phyloP scores from a whole-genome alignment of 2,888 invertebrate genomes.

The Prenolepis imparis region DNA sequence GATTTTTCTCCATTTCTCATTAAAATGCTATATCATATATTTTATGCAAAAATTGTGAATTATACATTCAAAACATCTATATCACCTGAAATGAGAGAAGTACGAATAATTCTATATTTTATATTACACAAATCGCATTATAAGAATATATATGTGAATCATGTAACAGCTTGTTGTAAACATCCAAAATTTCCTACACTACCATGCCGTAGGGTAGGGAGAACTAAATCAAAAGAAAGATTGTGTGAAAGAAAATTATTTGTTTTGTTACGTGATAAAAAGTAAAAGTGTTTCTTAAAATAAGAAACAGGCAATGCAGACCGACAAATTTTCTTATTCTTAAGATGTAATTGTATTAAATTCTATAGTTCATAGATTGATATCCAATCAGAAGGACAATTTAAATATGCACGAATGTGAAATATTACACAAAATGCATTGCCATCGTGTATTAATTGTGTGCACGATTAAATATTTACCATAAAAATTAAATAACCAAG shows the following conservation, averaged over 20 bases:
- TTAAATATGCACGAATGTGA: background rate
- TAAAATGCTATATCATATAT: conserved; percentile 63
- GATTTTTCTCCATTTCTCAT: conserved; percentile 56
- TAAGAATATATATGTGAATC: conserved; percentile 71
- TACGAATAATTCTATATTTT: conserved; percentile 66
- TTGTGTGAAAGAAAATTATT: conserved; percentile 39
- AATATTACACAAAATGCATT: conserved; percentile 52
- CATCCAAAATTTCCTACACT: conserved; percentile 63
- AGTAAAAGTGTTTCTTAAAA: conserved; percentile 31
- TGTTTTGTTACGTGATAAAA: conserved; percentile 64
- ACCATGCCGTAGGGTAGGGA: conserved; percentile 63
- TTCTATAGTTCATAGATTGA: conserved; percentile 15
- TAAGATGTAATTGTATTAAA: background rate
- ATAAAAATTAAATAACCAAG: conserved; percentile 23
- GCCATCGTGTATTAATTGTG: background rate
- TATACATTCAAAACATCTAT: conserved; percentile 70
- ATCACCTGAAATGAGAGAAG: conserved; percentile 72
- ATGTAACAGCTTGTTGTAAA: conserved; percentile 58
- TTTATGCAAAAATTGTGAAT: conserved; percentile 60
- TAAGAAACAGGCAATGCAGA: conserved; percentile 32
- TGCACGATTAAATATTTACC: conserved; percentile 27
- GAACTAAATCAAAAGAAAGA: conserved; percentile 57
- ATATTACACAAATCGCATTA: conserved; percentile 66
- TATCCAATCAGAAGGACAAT: background rate
- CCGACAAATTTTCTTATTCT: conserved; percentile 2